phyloP scores from a whole-genome alignment of 2,797 vertebrate genomes.

The Onychomys arenicola region DNA sequence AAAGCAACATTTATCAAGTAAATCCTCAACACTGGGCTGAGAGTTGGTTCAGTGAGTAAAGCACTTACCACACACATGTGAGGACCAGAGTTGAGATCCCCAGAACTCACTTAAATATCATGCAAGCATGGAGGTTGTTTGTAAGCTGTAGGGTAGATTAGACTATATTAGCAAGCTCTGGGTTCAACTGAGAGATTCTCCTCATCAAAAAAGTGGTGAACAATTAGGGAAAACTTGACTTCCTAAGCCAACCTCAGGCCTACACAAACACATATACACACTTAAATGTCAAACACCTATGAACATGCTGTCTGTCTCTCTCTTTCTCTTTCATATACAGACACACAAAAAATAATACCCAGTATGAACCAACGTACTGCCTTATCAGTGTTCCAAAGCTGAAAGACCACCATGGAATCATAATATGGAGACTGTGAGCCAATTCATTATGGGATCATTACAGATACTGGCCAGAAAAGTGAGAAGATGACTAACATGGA shows the following conservation, averaged over 20 bases:
- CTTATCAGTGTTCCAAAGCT: not conserved
- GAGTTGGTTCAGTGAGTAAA: not conserved
- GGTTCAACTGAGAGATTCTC: not conserved
- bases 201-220: not conserved
- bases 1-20: not conserved
- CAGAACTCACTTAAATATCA: not conserved
- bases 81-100: not conserved
- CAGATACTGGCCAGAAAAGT: not conserved
- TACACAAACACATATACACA: not conserved
- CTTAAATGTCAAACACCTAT: not conserved
- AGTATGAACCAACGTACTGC: not conserved
- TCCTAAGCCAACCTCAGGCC: not conserved
- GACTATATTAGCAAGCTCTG: not conserved
- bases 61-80: too few species aligned
- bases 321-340: not conserved
- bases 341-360: not conserved
- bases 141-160: not conserved
- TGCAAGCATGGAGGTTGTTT: not conserved
- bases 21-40: not conserved
- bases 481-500: not conserved
- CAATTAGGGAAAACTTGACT: not conserved
- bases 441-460: not conserved
- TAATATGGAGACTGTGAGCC: not conserved
- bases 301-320: not conserved
- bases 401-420: not conserved